Evolutionary conservation across 2,113 vertebrate genomes (phyloP), one percentile per base, ranked within the genome.

Genomic region (Manacus vitellinus): DNA sequence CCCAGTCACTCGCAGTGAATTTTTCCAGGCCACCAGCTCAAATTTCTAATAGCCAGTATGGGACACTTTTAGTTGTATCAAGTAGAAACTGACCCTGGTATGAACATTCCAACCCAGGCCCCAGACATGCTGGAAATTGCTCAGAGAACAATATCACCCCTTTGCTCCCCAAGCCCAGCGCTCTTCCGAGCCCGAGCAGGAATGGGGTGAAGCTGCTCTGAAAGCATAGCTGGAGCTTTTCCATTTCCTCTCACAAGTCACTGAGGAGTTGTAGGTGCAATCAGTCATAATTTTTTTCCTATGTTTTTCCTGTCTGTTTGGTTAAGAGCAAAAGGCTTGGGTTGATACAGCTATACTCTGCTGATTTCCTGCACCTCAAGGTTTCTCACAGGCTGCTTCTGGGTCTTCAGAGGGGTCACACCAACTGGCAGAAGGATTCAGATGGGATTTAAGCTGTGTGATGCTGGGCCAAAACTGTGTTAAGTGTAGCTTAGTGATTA

Each of bases 241-340:
- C 62, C 77, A 82, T 79, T 92, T 94, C 87, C 58, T 44, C 27
- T 94, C 94, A 90, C 1, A 21, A 85, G 78, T 62, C 92, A 70
- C 81, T 23, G 30, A 82, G 74, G 81, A 91, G 35, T 2, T 85
- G 27, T 66, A 85, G 43, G 78, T 79, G 46, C 0, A 13, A 95
- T 68, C 51, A 62, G 62, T 49, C n/a, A 0, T n/a, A 3, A 6
- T 68, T 70, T 47, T 71, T 65, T 72, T 8, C 20, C 37, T 41
- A 5, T 49, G 25, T 47, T 81, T 88, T 89, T 54, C 61, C 43
- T 56, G 49, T 33, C 52, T 76, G 10, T 70, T 88, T 94, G 68
- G 28, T 49, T 82, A 81, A 56, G 72, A 85, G 67, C 82, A 80
- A 88, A 92, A 84, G 41, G 15, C 24, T 68, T 43, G 9, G 30